These are phyloP conservation scores for Xenentodon cancila DNA, from an alignment of 2,797 vertebrate species.

Conservation along the genomic window DNA sequence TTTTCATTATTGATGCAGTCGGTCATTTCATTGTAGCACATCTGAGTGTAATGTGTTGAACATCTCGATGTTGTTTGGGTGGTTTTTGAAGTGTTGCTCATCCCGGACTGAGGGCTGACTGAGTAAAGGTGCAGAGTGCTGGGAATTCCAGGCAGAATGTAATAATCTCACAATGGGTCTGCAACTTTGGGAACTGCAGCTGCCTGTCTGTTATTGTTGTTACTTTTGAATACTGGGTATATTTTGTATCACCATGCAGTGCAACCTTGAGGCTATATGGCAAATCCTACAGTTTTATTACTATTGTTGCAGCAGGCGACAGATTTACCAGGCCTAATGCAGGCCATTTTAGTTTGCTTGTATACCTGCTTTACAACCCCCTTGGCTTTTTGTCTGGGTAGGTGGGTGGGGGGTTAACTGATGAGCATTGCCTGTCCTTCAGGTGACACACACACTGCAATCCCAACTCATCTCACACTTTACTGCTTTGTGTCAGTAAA, in stretches of 20 bases:
- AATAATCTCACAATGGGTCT: constrained; percentile 72
- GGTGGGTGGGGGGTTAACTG: constrained; percentile 63
- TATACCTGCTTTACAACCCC: constrained; percentile 79
- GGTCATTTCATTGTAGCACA: constrained; percentile 55
- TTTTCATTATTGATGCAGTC: constrained; percentile 56
- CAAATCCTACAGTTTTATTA: constrained; percentile 71
- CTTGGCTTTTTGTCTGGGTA: constrained; percentile 62
- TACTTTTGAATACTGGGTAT: constrained; percentile 45
- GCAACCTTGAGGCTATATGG: constrained; percentile 66
- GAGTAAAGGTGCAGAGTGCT: constrained; percentile 56
- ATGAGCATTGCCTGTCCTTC: constrained; percentile 79
- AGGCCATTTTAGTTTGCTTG: constrained; percentile 73
- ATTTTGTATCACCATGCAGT: constrained; percentile 31
- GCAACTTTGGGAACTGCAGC: constrained; percentile 56
- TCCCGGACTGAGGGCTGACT: constrained; percentile 43
- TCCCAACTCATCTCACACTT: constrained; percentile 64
- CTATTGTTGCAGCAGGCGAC: constrained; percentile 71
- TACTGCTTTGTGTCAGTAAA: constrained; percentile 58
- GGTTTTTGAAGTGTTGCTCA: constrained; percentile 40
- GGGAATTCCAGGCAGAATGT: constrained; percentile 58
- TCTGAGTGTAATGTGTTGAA: constrained; percentile 14
- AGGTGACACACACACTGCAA: constrained; percentile 67
- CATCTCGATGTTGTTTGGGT: constrained; percentile 38
- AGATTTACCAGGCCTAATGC: constrained; percentile 76
- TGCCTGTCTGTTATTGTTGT: constrained; percentile 62